Base-by-base conservation (phyloP, 2,888 invertebrate genomes). In the Caenorhabditis panamensis region DNA sequence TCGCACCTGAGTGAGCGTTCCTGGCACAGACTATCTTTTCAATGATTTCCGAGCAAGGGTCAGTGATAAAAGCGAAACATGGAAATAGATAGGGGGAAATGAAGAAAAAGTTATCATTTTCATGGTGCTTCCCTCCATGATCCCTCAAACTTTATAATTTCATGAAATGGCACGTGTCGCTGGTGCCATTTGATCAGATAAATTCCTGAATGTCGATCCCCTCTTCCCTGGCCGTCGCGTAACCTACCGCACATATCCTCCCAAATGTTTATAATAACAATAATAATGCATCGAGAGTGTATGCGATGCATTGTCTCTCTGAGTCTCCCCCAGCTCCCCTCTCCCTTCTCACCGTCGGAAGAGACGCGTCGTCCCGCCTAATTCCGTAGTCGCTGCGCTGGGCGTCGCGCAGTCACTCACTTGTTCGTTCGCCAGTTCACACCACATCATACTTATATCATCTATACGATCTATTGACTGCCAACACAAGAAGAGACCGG, bases 401-500 rank as follows among this genome's bases (percentile, higher is more conserved):
- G 58, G 58, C 64, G 37, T 22, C 47, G 63, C 61, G 37, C 59
- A 47, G 51, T 49, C 51, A 13, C 41, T 59, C 61, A 44, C 61
- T 47, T 31, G 51, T 18, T 56, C 41, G 69, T 69, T 59, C 63
- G 51, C 51, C 69, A 73, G 75, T 75, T 75, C 75, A 66, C 75
- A 66, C 75, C 75, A 75, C 75, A 75, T 75, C 73, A 73, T 75
- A 75, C 75, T 75, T 66, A 75, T 75, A 75, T 75, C 75, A 66
- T 75, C 75, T 75, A 75, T 75, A 75, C 75, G 75, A 75, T 80
- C 64, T 66, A 63, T 75, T 79, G 63, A 53, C 56, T 68, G 62
- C 51, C 77, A 62, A 54, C 47, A 62, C 41, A 37, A 61, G 22
- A 51, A 36, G 36, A 28, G 31, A 47, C 47, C 47, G 47, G 47